These are phyloP conservation scores for Cichlasoma orientale DNA, from an alignment of 2,797 vertebrate genomes.

Conservation along the genomic window DNA sequence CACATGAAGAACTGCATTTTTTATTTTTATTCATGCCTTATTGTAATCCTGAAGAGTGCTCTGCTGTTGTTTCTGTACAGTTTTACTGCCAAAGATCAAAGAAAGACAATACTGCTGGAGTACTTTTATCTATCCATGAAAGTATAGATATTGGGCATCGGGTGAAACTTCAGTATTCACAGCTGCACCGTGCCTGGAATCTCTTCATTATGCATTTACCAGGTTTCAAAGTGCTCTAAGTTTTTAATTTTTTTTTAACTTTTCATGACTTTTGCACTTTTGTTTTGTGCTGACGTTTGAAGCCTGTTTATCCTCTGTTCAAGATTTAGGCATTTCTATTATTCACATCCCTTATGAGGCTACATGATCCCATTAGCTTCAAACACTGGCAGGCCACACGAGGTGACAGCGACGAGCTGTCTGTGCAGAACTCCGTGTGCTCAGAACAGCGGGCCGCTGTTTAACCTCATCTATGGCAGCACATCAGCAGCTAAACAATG, in stretches of 20 bases:
- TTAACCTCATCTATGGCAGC: conserved; percentile 14
- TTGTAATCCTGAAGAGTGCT: not conserved
- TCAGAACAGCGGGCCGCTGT: conserved; percentile 18
- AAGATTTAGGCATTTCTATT: conserved; percentile 43
- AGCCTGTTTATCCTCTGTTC: conserved; percentile 26
- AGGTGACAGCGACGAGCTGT: conserved; percentile 43
- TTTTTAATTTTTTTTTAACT: conserved; percentile 5
- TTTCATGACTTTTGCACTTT: conserved; percentile 22
- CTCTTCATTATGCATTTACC: conserved; percentile 14
- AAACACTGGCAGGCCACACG: conserved; percentile 18
- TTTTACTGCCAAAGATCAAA: conserved; percentile 2
- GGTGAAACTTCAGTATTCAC: conserved; percentile 11
- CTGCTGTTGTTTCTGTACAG: not conserved
- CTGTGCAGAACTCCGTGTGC: conserved; percentile 18
- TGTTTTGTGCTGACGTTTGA: conserved; percentile 20
- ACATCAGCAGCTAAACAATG: conserved; percentile 13
- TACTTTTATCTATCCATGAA: not conserved
- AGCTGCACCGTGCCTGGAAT: not conserved
- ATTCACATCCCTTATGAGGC: conserved; percentile 51
- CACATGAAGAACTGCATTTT: not conserved
- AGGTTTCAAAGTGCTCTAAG: conserved; percentile 3
- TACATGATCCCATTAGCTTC: conserved; percentile 52
- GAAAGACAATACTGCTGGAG: not conserved
- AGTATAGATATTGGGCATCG: not conserved
- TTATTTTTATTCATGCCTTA: conserved; percentile 1